These are phyloP conservation scores for Tipula helvola DNA, from an alignment of 2,888 invertebrate species.

Conservation along the genomic window DNA sequence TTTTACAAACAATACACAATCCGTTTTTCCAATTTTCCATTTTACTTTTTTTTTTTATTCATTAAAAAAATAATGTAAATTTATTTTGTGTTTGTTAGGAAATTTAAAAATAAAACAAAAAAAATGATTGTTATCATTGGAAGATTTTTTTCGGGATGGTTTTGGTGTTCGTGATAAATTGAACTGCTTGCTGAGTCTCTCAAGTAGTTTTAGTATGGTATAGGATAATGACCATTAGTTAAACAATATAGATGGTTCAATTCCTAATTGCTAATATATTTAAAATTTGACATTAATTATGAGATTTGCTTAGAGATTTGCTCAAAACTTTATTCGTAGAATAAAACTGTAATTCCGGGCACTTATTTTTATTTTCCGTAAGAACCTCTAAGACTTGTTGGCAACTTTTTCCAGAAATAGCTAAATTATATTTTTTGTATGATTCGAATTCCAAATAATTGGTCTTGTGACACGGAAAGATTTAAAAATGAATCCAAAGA, in stretches of 20 bases:
- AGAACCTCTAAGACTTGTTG: too few relatives aligned
- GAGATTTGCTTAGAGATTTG: too few relatives aligned
- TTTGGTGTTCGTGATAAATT: background rate
- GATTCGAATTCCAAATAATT: too few relatives aligned
- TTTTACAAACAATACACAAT: slow-evolving; percentile 4
- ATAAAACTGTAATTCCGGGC: too few relatives aligned
- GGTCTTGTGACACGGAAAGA: too few relatives aligned
- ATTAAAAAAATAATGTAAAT: background rate
- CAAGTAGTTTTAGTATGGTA: background rate
- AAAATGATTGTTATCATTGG: background rate
- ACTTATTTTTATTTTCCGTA: too few relatives aligned
- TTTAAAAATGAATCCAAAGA: too few relatives aligned
- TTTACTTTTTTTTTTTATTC: background rate
- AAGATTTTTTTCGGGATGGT: background rate
- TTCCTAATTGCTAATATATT: too few relatives aligned
- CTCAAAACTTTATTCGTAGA: too few relatives aligned
- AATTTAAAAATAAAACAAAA: background rate
- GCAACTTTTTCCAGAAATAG: too few relatives aligned
- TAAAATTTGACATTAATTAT: too few relatives aligned
- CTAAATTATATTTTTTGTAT: too few relatives aligned
- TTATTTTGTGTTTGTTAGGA: slow-evolving; percentile 4
- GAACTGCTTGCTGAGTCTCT: background rate
- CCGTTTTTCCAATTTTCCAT: background rate
- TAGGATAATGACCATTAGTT: background rate
- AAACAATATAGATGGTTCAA: background rate